Evolutionary conservation across 92 coral and sea anemone genomes (phyloP).

Genomic region (Porites cylindrica): DNA sequence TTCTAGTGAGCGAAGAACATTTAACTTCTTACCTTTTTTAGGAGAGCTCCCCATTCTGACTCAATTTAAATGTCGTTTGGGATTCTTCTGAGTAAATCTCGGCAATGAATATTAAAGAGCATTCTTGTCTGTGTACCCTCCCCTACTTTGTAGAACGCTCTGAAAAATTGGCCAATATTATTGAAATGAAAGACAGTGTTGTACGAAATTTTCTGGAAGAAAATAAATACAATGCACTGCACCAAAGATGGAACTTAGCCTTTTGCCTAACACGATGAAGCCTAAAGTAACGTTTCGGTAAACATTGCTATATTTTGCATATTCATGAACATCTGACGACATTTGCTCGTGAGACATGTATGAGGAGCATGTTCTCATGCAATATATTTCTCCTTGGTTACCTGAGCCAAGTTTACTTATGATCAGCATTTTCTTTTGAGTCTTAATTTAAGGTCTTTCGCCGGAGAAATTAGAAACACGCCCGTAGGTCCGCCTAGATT

Average conservation of each 20-base stretch:
- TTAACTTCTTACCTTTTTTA: not conserved
- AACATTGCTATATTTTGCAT: not conserved
- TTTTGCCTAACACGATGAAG: not conserved
- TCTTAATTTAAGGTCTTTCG: no score
- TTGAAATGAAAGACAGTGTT: not conserved
- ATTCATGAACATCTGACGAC: not conserved
- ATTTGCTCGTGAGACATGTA: not conserved
- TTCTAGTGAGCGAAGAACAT: not conserved
- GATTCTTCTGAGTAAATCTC: not conserved
- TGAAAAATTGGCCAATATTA: no score
- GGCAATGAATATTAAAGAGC: not conserved
- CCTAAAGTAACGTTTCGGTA: not conserved
- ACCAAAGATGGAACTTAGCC: not conserved
- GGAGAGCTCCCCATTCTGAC: not conserved
- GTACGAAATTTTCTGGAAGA: no score
- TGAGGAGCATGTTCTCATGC: not conserved
- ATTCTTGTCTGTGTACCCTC: not conserved
- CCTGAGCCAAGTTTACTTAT: no score
- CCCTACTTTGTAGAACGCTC: not conserved
- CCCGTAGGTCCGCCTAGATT: no score
- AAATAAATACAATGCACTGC: not conserved
- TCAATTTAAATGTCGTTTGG: not conserved
- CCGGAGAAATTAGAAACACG: no score
- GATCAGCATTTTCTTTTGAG: not conserved
- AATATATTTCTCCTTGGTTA: slow-evolving; percentile 6